Percentiles rank a stretch among this genome's conserved stretches.
Evolutionary conservation across 2,113 vertebrate species (phyloP).

Genomic region (Vidua macroura): DNA sequence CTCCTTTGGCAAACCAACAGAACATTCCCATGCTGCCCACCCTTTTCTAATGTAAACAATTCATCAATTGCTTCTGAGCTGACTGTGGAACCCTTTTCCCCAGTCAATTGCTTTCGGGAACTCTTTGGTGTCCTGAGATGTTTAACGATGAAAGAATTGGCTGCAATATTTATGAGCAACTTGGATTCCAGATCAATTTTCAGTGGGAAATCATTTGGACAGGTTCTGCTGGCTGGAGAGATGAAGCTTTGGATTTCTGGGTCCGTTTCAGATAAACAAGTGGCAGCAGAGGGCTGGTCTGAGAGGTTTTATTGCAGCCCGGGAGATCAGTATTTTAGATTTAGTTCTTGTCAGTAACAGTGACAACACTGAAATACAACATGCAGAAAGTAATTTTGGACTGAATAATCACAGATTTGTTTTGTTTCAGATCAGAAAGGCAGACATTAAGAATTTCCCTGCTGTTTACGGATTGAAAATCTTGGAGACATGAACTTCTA

Average conservation of each 20-base stretch:
- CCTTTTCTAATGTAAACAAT: neutral
- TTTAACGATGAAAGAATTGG: neutral
- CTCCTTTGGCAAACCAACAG: neutral
- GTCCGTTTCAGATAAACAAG: neutral
- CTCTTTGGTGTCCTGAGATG: neutral
- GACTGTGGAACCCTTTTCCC: neutral
- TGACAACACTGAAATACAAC: neutral
- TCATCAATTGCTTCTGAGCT: neutral
- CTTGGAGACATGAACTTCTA: neutral
- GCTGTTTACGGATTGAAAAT: neutral
- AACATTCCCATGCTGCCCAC: neutral
- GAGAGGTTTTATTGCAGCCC: neutral
- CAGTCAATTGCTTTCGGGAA: neutral
- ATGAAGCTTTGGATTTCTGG: neutral
- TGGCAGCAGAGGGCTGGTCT: neutral
- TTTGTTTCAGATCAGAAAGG: neutral
- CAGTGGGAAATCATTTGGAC: neutral
- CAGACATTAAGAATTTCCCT: neutral
- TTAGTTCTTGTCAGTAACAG: neutral
- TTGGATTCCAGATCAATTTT: neutral
- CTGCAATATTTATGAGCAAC: neutral
- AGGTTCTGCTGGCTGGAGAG: neutral
- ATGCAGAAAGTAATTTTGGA: neutral
- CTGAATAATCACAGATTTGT: neutral
- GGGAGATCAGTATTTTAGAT: neutral